Conservation (phyloP, 2,888 invertebrate species). For the Calliphora vomitoria region DNA sequence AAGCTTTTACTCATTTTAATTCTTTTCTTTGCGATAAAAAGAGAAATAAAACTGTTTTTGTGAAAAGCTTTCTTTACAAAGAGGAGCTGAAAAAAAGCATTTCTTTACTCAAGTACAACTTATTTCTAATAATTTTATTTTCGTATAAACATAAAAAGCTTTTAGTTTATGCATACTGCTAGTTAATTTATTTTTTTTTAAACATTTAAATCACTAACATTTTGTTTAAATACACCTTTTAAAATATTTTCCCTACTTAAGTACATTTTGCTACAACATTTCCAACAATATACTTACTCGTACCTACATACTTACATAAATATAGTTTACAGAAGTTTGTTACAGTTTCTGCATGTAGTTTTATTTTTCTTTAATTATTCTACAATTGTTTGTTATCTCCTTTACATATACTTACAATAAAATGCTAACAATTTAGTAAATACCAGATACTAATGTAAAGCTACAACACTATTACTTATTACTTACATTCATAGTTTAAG, state of each 20-base stretch:
- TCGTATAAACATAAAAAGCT: slow-evolving; percentile 22
- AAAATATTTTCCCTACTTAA: background rate
- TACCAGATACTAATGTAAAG: slow-evolving; percentile 23
- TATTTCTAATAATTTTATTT: background rate
- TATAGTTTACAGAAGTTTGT: slow-evolving; percentile 34
- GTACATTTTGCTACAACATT: slow-evolving; percentile 11
- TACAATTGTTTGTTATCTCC: slow-evolving; percentile 5
- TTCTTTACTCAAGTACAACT: background rate
- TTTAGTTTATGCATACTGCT: slow-evolving; percentile 61
- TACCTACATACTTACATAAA: background rate
- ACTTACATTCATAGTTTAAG: slow-evolving; percentile 12
- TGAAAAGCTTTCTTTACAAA: slow-evolving; percentile 64
- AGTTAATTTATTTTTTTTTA: slow-evolving; percentile 16
- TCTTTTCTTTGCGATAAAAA: background rate
- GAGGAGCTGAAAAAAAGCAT: slow-evolving; percentile 14
- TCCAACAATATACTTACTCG: background rate
- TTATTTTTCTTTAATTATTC: slow-evolving; percentile 12
- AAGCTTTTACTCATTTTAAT: slow-evolving; percentile 70
- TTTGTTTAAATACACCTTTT: slow-evolving; percentile 8
- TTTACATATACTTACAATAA: background rate
- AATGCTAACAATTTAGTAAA: slow-evolving; percentile 23
- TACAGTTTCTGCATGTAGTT: slow-evolving; percentile 63
- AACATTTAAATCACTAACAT: slow-evolving; percentile 37
- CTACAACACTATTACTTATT: slow-evolving; percentile 24
- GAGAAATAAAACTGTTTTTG: background rate